Percentiles rank a stretch among this genome's conserved stretches.
phyloP scores from a whole-genome alignment of 1,140 invertebrate genomes.

The Eupristina koningsbergeri region DNA sequence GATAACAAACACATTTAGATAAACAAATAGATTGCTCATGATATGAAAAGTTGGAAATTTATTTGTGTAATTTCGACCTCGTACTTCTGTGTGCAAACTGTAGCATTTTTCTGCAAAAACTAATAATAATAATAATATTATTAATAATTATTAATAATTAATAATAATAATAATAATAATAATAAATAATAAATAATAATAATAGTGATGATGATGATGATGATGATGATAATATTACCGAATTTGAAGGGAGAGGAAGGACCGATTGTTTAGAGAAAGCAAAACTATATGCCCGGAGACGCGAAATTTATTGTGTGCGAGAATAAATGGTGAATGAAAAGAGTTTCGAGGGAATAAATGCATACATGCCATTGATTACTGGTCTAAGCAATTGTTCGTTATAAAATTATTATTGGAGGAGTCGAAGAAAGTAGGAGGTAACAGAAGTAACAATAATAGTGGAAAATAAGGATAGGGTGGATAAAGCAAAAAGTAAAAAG shows the following conservation, averaged over 20 bases:
- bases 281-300: too few species aligned
- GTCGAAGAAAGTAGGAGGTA: background rate
- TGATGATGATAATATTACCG: too few species aligned
- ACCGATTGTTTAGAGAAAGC: background rate
- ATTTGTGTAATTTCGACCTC: constrained; percentile 42
- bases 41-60: background rate
- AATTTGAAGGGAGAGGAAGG: background rate
- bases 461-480: background rate
- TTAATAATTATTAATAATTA: background rate
- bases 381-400: constrained; percentile 31
- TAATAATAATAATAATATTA: too few species aligned
- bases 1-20: constrained; percentile 14
- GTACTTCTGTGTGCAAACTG: constrained; percentile 42
- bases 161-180: too few species aligned
- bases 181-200: too few species aligned
- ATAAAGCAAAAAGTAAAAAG: constrained; percentile 7
- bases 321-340: too few species aligned
- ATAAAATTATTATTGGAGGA: background rate
- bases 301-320: too few species aligned
- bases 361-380: constrained; percentile 5
- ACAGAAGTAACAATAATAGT: background rate
- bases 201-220: background rate
- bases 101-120: constrained; percentile 19
- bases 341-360: too few species aligned
- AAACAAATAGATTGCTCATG: too few species aligned